phyloP scores from a whole-genome alignment of 2,888 invertebrate genomes.

The Nasonia oneida region DNA sequence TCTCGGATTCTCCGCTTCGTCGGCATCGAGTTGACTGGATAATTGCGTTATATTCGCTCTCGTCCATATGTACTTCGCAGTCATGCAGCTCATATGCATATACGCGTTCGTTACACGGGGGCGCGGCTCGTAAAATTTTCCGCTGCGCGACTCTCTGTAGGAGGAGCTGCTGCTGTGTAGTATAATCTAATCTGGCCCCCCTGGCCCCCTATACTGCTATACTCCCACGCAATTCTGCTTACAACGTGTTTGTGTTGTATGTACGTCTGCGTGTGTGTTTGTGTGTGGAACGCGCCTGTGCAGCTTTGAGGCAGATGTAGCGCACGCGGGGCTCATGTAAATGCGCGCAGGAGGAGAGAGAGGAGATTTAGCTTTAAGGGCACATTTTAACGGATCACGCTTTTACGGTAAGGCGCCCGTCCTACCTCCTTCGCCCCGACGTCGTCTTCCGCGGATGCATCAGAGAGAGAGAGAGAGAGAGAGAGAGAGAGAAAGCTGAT shows the following conservation, averaged over 20 bases:
- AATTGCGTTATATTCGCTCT: slow-evolving; percentile 30
- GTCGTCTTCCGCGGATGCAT: slow-evolving; percentile 21
- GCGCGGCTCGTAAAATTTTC: slow-evolving; percentile 46
- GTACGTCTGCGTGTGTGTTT: neutral
- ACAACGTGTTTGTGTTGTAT: neutral
- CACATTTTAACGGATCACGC: slow-evolving; percentile 41
- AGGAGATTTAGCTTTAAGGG: slow-evolving; percentile 26
- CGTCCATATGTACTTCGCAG: neutral
- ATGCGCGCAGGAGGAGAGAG: neutral
- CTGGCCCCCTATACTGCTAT: neutral
- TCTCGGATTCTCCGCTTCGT: slow-evolving; percentile 16
- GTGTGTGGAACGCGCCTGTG: neutral
- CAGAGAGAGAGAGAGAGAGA: neutral
- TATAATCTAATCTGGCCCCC: slow-evolving; percentile 20
- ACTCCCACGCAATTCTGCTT: neutral
- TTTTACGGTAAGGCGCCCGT: slow-evolving; percentile 18
- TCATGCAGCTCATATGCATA: neutral
- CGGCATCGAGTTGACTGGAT: slow-evolving; percentile 44
- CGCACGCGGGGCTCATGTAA: neutral
- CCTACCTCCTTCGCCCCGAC: neutral
- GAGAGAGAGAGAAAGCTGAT: neutral
- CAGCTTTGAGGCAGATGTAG: neutral
- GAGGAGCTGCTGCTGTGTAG: neutral
- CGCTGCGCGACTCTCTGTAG: neutral
- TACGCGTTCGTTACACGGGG: neutral